A percentile compares a stretch with the other conserved stretches of the same genome.
phyloP scores from a whole-genome alignment of 2,113 vertebrate genomes.

The Crotalus helleri region DNA sequence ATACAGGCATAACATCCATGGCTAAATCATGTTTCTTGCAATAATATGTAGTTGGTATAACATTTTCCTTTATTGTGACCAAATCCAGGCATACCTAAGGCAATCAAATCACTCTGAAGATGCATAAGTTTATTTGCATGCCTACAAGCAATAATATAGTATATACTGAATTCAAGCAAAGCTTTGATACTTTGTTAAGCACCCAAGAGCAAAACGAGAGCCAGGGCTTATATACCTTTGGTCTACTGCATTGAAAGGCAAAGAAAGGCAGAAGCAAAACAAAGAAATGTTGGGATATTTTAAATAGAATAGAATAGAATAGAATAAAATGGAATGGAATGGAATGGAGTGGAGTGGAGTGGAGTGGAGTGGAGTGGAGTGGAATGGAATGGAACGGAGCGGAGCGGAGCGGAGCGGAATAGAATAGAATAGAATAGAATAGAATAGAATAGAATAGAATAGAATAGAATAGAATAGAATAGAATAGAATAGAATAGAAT shows the following conservation, averaged over 20 bases:
- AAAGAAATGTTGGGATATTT: neutral
- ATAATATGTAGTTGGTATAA: neutral
- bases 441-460: no score
- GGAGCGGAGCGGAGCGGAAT: no score
- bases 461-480: no score
- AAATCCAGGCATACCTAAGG: neutral
- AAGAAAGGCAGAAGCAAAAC: neutral
- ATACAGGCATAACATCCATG: neutral
- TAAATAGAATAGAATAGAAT: neutral
- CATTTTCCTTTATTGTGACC: neutral
- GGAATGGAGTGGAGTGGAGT: no score
- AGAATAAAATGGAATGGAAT: no score
- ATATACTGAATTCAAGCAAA: neutral
- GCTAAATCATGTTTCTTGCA: neutral
- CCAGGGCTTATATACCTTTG: neutral
- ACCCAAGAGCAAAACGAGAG: neutral
- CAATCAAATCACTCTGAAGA: neutral
- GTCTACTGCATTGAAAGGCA: neutral
- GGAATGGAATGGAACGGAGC: no score
- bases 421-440: no score
- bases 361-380: rapidly evolving
- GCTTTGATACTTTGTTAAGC: neutral
- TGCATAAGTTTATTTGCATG: neutral
- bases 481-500: no score
- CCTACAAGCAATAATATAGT: neutral